These are phyloP conservation scores for Cephalopterus ornatus DNA, from an alignment of 2,113 vertebrate genomes.

Conservation along the genomic window DNA sequence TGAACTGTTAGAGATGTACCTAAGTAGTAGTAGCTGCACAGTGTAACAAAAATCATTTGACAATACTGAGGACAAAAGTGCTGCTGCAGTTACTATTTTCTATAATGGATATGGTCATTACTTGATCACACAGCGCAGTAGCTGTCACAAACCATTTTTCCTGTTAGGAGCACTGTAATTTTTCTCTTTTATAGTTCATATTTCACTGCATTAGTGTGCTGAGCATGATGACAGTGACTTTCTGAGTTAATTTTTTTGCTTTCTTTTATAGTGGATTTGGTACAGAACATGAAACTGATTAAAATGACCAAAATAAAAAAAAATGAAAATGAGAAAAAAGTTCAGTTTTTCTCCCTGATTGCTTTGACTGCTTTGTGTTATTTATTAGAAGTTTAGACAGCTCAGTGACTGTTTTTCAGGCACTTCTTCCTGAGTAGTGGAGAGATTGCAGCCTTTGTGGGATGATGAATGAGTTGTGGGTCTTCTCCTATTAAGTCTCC, in stretches of 20 bases:
- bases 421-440: background rate
- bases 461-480: background rate
- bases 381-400: background rate
- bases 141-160: conserved; percentile 29
- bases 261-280: background rate
- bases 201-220: conserved; percentile 32
- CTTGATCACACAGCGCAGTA: background rate
- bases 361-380: background rate
- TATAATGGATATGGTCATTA: conserved; percentile 15
- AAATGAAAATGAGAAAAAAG: background rate
- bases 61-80: background rate
- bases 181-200: conserved; percentile 34
- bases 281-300: background rate
- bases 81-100: background rate
- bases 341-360: background rate
- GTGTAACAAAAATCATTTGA: background rate
- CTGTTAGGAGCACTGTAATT: conserved; percentile 20
- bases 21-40: background rate
- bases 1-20: background rate
- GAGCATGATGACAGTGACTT: background rate
- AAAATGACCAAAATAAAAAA: background rate
- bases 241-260: conserved; percentile 1
- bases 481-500: background rate
- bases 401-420: background rate
- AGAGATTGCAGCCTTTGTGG: background rate